These are phyloP conservation scores for Holothuria leucospilota DNA, from an alignment of 53 echinoderm and acorn worm genomes.

Conservation along the genomic window DNA sequence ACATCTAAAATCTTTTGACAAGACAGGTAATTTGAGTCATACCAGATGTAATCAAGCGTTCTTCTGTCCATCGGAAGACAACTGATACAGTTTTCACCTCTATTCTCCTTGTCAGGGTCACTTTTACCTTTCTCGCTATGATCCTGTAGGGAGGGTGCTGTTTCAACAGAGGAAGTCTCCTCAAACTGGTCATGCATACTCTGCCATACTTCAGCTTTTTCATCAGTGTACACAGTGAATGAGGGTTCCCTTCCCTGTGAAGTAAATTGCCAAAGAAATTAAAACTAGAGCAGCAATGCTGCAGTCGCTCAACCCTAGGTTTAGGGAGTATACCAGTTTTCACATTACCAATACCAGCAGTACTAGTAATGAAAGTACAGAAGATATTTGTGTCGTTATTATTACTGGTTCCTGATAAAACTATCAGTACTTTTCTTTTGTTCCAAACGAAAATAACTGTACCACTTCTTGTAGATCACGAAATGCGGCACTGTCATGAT, in stretches of 20 bases:
- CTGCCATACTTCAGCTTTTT: conserved; percentile 40
- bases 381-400: too few species aligned
- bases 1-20: conserved; percentile 56
- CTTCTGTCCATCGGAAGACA: conserved; percentile 11
- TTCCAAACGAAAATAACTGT: not conserved
- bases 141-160: not conserved
- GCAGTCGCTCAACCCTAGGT: too few species aligned
- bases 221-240: conserved; percentile 54
- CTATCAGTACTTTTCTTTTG: too few species aligned
- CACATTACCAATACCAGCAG: too few species aligned
- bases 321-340: too few species aligned
- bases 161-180: not conserved
- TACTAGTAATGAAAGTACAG: too few species aligned
- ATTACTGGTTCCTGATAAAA: too few species aligned
- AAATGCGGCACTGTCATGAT: too few species aligned
- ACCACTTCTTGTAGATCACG: too few species aligned
- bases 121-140: not conserved
- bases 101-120: not conserved
- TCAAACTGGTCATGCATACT: not conserved
- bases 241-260: conserved; percentile 60
- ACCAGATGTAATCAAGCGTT: conserved; percentile 74
- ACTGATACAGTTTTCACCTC: not conserved
- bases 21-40: conserved; percentile 35
- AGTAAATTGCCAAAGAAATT: not conserved
- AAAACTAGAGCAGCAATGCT: too few species aligned